These are phyloP conservation scores for Scaptomyza parva DNA, from an alignment of 2,888 invertebrate genomes.

Conservation along the genomic window DNA sequence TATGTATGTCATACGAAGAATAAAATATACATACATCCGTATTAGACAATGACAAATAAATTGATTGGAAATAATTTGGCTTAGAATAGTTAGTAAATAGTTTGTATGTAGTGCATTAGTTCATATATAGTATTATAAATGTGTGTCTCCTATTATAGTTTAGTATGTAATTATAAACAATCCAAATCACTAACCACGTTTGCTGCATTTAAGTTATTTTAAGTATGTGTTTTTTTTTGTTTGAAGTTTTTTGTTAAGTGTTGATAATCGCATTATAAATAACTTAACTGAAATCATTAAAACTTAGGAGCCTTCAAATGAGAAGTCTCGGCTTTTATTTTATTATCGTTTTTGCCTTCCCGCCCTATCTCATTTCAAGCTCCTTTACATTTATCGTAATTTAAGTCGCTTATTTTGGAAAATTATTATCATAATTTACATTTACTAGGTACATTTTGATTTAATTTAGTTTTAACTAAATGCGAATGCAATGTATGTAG, in stretches of 20 bases:
- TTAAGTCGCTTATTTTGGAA: slow-evolving; percentile 62
- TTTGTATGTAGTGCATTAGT: slow-evolving; percentile 16
- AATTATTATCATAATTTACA: slow-evolving; percentile 81
- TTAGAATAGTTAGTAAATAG: slow-evolving; percentile 40
- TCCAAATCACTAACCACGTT: slow-evolving; percentile 83
- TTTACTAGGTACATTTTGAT: slow-evolving; percentile 81
- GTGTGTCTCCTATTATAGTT: slow-evolving; percentile 40
- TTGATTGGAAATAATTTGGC: slow-evolving; percentile 13
- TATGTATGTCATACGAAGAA: not conserved
- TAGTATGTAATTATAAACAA: slow-evolving; percentile 70
- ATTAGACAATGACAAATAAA: slow-evolving; percentile 52
- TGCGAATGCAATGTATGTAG: slow-evolving; percentile 49
- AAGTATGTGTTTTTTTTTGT: slow-evolving; percentile 31
- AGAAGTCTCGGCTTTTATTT: slow-evolving; percentile 9
- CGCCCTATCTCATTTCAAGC: slow-evolving; percentile 4
- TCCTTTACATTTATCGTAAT: slow-evolving; percentile 34
- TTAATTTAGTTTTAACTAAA: slow-evolving; percentile 68
- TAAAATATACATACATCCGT: not conserved
- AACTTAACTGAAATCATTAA: slow-evolving; percentile 22
- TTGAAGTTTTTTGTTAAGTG: slow-evolving; percentile 15
- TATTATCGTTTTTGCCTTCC: not conserved
- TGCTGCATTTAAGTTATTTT: slow-evolving; percentile 67
- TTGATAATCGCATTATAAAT: slow-evolving; percentile 35
- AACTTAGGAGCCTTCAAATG: slow-evolving; percentile 15
- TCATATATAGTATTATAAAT: slow-evolving; percentile 31